Base-by-base conservation (phyloP, 1,140 invertebrate genomes). In the Kradibia gibbosae region DNA sequence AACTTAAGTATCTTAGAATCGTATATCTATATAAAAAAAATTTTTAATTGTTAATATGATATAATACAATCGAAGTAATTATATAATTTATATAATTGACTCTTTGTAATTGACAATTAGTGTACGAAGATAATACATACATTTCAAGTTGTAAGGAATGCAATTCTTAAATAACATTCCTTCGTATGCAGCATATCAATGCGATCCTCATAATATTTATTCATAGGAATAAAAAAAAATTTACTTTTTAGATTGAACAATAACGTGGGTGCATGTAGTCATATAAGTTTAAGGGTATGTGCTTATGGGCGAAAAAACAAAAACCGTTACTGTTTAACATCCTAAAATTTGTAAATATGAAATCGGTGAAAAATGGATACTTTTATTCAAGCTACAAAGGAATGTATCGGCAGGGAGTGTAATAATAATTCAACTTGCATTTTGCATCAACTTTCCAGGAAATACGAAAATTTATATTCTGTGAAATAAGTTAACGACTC, bases 11-110 rank as follows among this genome's bases (percentile, higher is more conserved):
- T 67, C 62, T 39, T 39, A 22, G 20, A 67, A 67, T 67, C 8
- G 34, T 67, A 39, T 22, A 67, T 67, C 39, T 67, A 67, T 22
- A 67, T 67, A 67, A 31, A 39, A 67, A 67, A n/a, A n/a, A 67
- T 34, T 67, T 67, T 67, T 17, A 67, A 39, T 67, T 36, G 62
- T 67, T 39, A 67, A 67, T 34, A 36, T 67, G 34, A 39, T 36
- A 39, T 36, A 67, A n/a, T 67, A 28, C 62, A 39, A 28, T 34
- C n/a, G 3, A 39, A 67, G 62, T 67, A 10, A 67, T 67, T 67
- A 36, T 39, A 22, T 39, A 67, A 39, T 67, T 39, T 36, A 67
- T 67, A 67, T 36, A 39, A 67, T 67, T 39, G 39, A 67, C 36
- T 20, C 34, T 8, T 67, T 39, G 2, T 39, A 39, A 67, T 39